Evolutionary conservation across 2,113 vertebrate genomes (phyloP).

Genomic region (Rhegmatorhina hoffmannsi): DNA sequence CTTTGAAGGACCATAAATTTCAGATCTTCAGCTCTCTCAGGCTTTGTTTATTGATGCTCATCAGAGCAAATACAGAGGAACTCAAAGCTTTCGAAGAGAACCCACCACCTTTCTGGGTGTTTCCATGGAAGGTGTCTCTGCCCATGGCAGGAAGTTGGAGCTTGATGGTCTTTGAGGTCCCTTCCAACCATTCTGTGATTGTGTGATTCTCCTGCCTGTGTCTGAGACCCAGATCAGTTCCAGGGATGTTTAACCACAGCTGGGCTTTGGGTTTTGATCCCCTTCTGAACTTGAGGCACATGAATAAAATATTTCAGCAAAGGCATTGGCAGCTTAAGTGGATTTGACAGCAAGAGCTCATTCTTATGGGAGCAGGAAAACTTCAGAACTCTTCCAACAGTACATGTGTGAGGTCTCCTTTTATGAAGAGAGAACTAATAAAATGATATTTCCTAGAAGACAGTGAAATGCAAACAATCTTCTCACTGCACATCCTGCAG

Average conservation of each 20-base stretch:
- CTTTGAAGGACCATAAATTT: not conserved
- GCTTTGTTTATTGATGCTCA: not conserved
- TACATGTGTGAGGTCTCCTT: not conserved
- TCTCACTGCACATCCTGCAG: not conserved
- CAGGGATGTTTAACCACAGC: no score
- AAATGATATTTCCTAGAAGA: not conserved
- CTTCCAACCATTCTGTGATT: not conserved
- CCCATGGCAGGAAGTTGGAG: no score
- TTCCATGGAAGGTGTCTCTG: not conserved
- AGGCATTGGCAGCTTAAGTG: not conserved
- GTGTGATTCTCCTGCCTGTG: rapidly evolving
- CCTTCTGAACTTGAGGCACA: not conserved
- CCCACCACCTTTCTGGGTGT: not conserved
- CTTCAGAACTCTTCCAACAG: not conserved
- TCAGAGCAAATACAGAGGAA: not conserved
- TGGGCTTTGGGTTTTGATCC: not conserved
- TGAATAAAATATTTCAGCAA: not conserved
- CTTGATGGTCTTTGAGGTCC: not conserved
- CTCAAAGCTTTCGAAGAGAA: not conserved
- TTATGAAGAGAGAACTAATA: not conserved
- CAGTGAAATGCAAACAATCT: not conserved
- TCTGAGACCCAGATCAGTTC: not conserved
- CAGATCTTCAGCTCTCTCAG: not conserved
- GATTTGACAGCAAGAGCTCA: not conserved
- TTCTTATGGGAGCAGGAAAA: not conserved